Evolutionary conservation across 2,797 vertebrate species (phyloP).

Genomic region (Dicrostonyx torquatus): DNA sequence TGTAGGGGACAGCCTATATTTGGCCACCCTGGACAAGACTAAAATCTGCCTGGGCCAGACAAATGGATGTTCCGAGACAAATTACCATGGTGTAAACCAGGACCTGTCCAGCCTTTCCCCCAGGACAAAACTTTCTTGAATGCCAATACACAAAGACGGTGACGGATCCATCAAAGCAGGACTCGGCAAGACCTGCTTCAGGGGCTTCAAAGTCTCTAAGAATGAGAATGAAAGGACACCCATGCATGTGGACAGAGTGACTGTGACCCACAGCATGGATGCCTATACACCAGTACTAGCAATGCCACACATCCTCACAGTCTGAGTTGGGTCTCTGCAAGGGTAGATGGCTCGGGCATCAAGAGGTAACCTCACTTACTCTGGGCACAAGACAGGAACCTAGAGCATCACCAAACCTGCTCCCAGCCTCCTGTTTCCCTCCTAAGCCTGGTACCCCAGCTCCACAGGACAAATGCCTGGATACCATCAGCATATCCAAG

Average conservation of each 20-base stretch:
- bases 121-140: background rate
- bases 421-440: background rate
- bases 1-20: background rate
- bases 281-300: background rate
- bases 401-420: background rate
- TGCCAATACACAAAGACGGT: too few relatives aligned
- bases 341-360: background rate
- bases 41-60: background rate
- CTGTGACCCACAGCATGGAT: too few relatives aligned
- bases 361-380: background rate
- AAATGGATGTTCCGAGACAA: background rate
- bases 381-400: background rate
- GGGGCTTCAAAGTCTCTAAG: background rate
- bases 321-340: background rate
- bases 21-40: background rate
- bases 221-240: background rate
- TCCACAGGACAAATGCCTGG: background rate
- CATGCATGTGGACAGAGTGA: background rate
- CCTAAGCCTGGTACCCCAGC: background rate
- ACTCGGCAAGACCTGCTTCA: background rate
- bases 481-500: background rate
- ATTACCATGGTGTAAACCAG: background rate
- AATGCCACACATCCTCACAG: background rate
- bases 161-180: background rate
- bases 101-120: background rate